phyloP scores from a whole-genome alignment of 1,140 invertebrate genomes.

The Drosophila nasuta region DNA sequence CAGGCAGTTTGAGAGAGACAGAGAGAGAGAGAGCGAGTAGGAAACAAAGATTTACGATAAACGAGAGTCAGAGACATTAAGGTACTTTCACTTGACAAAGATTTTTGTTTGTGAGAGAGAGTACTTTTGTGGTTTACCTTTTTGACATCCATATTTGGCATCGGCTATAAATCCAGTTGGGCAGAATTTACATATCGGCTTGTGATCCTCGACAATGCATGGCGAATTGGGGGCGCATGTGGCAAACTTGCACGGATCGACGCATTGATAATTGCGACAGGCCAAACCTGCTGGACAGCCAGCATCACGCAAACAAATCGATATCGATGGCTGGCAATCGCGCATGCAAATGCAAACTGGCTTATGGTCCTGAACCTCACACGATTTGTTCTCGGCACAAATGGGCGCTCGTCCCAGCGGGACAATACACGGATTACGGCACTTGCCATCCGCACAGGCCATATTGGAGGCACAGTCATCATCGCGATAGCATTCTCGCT shows the following conservation, averaged over 20 bases:
- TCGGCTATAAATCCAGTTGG: slow-evolving; percentile 95
- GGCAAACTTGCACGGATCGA: slow-evolving; percentile 93
- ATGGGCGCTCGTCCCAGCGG: slow-evolving; percentile 86
- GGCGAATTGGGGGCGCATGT: slow-evolving; percentile 92
- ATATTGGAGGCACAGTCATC: slow-evolving; percentile 94
- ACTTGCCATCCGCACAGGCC: slow-evolving; percentile 92
- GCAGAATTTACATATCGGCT: slow-evolving; percentile 97
- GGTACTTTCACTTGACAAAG: slow-evolving; percentile 73
- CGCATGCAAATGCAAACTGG: slow-evolving; percentile 94
- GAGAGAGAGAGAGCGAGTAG: slow-evolving; percentile 66
- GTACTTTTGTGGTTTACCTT: slow-evolving; percentile 89
- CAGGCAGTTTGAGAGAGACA: slow-evolving; percentile 39
- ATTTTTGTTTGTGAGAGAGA: slow-evolving; percentile 65
- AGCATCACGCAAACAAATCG: slow-evolving; percentile 94
- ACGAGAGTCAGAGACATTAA: slow-evolving; percentile 56
- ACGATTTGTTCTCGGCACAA: slow-evolving; percentile 92
- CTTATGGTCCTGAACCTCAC: slow-evolving; percentile 93
- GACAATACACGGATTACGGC: slow-evolving; percentile 93
- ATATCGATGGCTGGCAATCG: slow-evolving; percentile 93
- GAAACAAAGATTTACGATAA: slow-evolving; percentile 54
- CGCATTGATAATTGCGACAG: slow-evolving; percentile 95
- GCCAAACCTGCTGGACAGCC: slow-evolving; percentile 93
- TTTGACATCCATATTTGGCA: slow-evolving; percentile 95
- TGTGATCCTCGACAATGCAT: slow-evolving; percentile 96
- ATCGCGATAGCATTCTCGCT: slow-evolving; percentile 91